Percentiles rank a stretch among this genome's conserved stretches.
phyloP scores from a whole-genome alignment of 2,113 vertebrate genomes.

The Caloenas nicobarica region DNA sequence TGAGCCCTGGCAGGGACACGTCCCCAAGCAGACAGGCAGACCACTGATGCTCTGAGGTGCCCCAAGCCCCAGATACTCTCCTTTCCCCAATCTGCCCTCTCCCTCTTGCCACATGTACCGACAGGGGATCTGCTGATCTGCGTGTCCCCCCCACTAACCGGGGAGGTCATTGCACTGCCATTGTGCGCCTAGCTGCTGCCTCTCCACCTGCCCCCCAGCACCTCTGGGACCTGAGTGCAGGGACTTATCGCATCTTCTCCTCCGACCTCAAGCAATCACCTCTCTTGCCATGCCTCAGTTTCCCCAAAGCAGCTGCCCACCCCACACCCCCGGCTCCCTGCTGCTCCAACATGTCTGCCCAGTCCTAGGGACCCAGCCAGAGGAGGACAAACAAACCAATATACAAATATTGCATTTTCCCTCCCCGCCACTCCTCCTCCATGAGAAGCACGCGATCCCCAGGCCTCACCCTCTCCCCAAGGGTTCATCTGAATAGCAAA shows the following conservation, averaged over 20 bases:
- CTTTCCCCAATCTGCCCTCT: not conserved
- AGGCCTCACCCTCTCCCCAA: slow-evolving; percentile 34
- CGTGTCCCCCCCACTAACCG: not conserved
- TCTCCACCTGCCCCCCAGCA: not conserved
- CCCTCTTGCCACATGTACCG: not conserved
- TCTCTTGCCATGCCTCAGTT: not conserved
- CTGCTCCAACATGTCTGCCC: not conserved
- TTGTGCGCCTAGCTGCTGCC: accelerated
- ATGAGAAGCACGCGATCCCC: not conserved
- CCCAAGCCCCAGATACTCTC: accelerated
- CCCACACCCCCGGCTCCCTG: accelerated
- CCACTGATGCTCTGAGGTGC: not conserved
- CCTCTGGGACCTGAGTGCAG: not conserved
- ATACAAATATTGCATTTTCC: slow-evolving; percentile 1
- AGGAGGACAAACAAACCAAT: slow-evolving; percentile 23
- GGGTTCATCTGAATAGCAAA: slow-evolving; percentile 55
- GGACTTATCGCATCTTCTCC: not conserved
- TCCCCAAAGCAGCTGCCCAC: not conserved
- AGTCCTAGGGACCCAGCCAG: not conserved
- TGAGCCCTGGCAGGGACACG: accelerated
- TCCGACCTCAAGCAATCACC: not conserved
- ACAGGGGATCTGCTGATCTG: accelerated
- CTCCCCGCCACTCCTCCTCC: not conserved
- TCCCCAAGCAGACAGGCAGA: not conserved
- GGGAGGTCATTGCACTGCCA: not conserved